Base-by-base conservation (phyloP, 2,797 vertebrate genomes). In the Melanogrammus aeglefinus region DNA sequence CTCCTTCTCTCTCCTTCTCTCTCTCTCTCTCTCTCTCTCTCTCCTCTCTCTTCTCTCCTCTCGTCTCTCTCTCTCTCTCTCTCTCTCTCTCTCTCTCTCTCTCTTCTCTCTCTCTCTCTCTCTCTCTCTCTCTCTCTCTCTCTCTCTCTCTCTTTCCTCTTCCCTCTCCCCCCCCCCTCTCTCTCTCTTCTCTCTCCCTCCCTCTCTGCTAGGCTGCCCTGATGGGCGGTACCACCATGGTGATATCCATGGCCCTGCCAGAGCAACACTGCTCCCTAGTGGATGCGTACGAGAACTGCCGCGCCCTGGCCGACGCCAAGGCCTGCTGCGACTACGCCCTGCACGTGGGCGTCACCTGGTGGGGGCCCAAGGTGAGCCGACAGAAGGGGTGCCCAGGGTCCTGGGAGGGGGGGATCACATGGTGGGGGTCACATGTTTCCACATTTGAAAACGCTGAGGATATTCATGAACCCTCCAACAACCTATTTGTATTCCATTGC, bases 291-390 rank as follows among this genome's bases (percentile, higher is more conserved):
- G 97, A 99, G 89, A 96, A 91, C 83, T 96, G 96, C 80, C 94
- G 97, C 81, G 87, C 92, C 85, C 90, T 95, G 71, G 97, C 97
- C 0, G 97, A 99, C 89, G 91, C 96, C 87, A 98, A 97, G 84
- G 90, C 95, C 91, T 99, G 98, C 96, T 99, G 98, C 18, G 98
- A 99, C 94, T 99, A 99, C 0, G 95, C 97, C 81, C 90, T 99
- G 86, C 98, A 99, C 38, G 92, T 99, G 88, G 97, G 97, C 72
- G 95, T 99, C 82, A 98, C 97, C 80, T 98, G 97, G 97, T 99
- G 97, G 97, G 96, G 96, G 0, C 95, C 96, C 80, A 96, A 97
- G 97, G 97, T 98, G 75, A 79, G 77, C 33, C 71, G 6, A 14
- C 29, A 18, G 69, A 13, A 69, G 10, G 24, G 14, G 4, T 24